phyloP scores from a whole-genome alignment of 23 tunicate genomes.

The Corella eumyota region DNA sequence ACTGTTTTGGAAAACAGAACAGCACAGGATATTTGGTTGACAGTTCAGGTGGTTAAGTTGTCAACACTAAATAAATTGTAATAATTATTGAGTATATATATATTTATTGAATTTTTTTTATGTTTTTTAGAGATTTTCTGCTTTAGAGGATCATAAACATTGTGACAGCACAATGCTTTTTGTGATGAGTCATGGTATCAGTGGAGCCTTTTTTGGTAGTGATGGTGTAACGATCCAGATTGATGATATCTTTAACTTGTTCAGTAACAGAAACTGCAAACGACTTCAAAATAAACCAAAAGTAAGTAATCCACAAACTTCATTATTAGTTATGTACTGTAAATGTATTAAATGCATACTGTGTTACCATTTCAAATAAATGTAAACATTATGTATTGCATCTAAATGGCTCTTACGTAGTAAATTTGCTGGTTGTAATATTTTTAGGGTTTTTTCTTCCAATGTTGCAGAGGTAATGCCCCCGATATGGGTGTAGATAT shows the following conservation, averaged over 20 bases:
- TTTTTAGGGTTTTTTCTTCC: conserved; percentile 57
- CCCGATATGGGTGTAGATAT: conserved; percentile 79
- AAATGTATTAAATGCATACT: too few relatives aligned
- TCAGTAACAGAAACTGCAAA: conserved; percentile 59
- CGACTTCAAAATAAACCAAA: conserved; percentile 88
- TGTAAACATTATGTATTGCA: neutral
- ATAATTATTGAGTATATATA: too few relatives aligned
- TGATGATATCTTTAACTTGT: conserved; percentile 25
- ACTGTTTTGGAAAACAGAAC: conserved; percentile 35
- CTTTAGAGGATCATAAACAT: conserved; percentile 27
- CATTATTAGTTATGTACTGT: too few relatives aligned
- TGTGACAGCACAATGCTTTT: conserved; percentile 24
- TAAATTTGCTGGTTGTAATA: too few relatives aligned
- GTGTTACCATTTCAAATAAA: too few relatives aligned
- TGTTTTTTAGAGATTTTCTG: conserved; percentile 54
- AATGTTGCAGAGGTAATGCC: conserved; percentile 57
- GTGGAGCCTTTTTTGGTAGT: conserved; percentile 49
- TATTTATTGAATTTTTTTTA: too few relatives aligned
- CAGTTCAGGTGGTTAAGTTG: conserved; percentile 18
- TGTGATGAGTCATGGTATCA: conserved; percentile 82
- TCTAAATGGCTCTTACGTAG: too few relatives aligned
- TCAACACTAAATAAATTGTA: neutral
- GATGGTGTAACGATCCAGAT: conserved; percentile 50
- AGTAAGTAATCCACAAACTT: too few relatives aligned
- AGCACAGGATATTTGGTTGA: conserved; percentile 35